Evolutionary conservation across 2,113 vertebrate genomes (phyloP).

Genomic region (Oceanites oceanicus): DNA sequence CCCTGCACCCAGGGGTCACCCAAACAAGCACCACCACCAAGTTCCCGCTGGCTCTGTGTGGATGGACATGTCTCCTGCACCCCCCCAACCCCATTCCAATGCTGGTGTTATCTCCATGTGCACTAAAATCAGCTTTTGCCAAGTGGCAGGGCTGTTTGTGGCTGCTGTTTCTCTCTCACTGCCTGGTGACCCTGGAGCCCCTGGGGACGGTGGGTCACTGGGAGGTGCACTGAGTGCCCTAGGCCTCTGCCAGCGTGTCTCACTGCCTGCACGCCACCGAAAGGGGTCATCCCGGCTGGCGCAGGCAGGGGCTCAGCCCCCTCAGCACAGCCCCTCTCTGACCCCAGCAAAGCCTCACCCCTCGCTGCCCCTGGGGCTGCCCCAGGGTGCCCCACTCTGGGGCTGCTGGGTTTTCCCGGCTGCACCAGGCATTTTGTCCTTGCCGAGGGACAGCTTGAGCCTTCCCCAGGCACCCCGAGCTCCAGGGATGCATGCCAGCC

Average conservation of each 20-base stretch:
- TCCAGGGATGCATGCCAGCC: not conserved
- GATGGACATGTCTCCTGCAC: not conserved
- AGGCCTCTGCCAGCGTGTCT: not conserved
- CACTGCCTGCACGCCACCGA: accelerated
- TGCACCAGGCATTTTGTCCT: too few relatives aligned
- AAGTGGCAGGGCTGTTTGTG: not conserved
- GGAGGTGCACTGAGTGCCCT: not conserved
- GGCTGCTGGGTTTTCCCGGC: too few relatives aligned
- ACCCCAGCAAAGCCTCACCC: not conserved
- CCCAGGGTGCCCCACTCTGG: too few relatives aligned
- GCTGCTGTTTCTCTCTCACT: not conserved
- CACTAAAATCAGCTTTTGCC: not conserved
- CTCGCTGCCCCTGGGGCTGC: accelerated
- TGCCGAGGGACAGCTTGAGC: too few relatives aligned
- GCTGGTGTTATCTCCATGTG: accelerated
- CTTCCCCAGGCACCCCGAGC: not conserved
- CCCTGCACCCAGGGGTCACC: not conserved
- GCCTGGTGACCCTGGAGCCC: not conserved
- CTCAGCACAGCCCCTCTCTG: not conserved
- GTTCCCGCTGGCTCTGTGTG: not conserved
- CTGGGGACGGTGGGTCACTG: not conserved
- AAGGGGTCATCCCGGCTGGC: accelerated
- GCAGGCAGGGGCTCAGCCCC: not conserved
- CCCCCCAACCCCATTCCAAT: accelerated
- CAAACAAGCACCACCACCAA: not conserved